A percentile compares a stretch with the other conserved stretches of the same genome.
These are phyloP conservation scores for Oligia strigilis DNA, from an alignment of 2,888 invertebrate genomes.

Conservation along the genomic window DNA sequence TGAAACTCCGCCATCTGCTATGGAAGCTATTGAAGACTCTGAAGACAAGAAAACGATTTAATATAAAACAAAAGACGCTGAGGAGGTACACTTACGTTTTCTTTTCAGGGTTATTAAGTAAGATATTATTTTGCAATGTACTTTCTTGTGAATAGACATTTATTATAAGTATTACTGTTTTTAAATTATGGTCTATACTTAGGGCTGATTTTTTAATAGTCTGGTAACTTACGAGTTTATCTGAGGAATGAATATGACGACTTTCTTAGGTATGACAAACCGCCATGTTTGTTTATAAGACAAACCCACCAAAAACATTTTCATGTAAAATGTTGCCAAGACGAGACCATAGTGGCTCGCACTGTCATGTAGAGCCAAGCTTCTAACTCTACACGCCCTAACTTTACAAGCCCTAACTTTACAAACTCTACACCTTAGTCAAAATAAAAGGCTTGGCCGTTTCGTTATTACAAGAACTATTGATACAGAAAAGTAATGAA, in stretches of 20 bases:
- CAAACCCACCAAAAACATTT: no score
- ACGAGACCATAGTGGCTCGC: no score
- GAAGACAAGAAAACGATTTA: constrained; percentile 14
- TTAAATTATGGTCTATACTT: neutral
- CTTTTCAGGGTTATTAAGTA: neutral
- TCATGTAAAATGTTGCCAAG: no score
- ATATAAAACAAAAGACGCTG: neutral
- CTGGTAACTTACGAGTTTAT: neutral
- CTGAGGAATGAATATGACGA: neutral
- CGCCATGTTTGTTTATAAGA: no score
- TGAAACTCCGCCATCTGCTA: neutral
- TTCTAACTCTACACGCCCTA: no score
- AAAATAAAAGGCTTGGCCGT: no score
- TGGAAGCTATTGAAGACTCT: neutral
- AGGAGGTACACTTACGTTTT: neutral
- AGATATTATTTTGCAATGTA: neutral
- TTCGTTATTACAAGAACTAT: no score
- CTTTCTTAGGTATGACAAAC: no score
- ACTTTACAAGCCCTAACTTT: no score
- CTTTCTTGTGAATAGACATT: neutral
- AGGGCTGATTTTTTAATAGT: neutral
- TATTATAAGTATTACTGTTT: neutral
- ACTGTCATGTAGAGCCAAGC: no score
- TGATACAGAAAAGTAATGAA: no score
- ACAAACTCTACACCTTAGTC: no score